Evolutionary conservation across 2,113 vertebrate genomes (phyloP).

Genomic region (Etia nguti): DNA sequence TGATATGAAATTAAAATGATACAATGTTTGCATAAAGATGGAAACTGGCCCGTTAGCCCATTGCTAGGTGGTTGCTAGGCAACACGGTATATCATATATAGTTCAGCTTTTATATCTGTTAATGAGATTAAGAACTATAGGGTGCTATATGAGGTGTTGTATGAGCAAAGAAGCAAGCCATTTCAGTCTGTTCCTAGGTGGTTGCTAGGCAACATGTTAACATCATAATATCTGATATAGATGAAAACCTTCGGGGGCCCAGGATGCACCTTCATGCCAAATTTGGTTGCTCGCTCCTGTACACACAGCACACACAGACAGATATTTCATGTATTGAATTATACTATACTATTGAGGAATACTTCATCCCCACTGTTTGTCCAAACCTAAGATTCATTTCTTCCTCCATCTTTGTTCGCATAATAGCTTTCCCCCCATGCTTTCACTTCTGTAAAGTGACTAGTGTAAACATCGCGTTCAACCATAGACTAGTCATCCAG

Average conservation of each 20-base stretch:
- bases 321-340: not conserved
- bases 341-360: not conserved
- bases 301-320: not conserved
- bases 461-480: not conserved
- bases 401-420: not conserved
- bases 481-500: not conserved
- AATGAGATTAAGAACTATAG: too few relatives aligned
- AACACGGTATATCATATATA: not conserved
- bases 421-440: not conserved
- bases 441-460: not conserved
- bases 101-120: not conserved
- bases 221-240: not conserved
- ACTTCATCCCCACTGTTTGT: not conserved
- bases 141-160: not conserved
- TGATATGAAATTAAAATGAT: not conserved
- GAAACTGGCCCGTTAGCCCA: not conserved
- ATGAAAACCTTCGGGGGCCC: not conserved
- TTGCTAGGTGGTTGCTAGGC: not conserved
- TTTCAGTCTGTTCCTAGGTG: not conserved
- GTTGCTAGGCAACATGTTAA: not conserved
- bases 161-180: not conserved
- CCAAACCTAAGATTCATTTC: not conserved
- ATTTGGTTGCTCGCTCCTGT: not conserved
- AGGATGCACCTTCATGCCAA: not conserved
- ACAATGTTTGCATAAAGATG: not conserved